Conservation (phyloP, 2,888 invertebrate genomes). For the Clivina fossor region DNA sequence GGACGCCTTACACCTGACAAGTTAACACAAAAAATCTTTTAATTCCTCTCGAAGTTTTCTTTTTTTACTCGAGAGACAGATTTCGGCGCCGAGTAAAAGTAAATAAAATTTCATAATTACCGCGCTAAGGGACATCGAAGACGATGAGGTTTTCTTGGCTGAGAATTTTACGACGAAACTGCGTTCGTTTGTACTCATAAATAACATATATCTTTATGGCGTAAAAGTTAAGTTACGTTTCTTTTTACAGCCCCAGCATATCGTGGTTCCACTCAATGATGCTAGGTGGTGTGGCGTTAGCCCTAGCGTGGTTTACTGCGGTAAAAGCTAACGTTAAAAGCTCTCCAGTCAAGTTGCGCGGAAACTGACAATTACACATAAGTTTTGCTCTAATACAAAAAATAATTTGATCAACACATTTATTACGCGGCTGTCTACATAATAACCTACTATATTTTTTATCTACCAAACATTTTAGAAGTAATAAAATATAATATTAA, state of each 20-base stretch:
- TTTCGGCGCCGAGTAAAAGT: conserved; percentile 1
- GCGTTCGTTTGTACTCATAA: conserved; percentile 21
- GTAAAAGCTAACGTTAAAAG: conserved; percentile 31
- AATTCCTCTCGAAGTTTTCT: conserved; percentile 10
- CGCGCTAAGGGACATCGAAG: conserved; percentile 9
- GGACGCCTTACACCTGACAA: no score
- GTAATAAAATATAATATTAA: no score
- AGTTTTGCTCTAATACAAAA: no score
- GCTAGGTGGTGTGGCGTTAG: no score
- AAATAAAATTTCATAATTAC: conserved; percentile 31
- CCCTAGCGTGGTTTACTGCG: no score
- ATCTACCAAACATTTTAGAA: no score
- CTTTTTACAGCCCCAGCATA: conserved; percentile 26
- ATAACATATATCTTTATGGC: conserved; percentile 32
- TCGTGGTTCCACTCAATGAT: no score
- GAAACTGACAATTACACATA: conserved; percentile 10
- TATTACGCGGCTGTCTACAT: no score
- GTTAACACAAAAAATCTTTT: not conserved
- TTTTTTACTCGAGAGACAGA: conserved; percentile 6
- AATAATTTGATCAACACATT: no score
- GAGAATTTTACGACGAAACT: conserved; percentile 21
- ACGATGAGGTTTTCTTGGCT: conserved; percentile 5
- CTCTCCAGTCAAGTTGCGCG: conserved; percentile 19
- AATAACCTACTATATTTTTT: no score
- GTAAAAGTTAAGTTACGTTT: conserved; percentile 31